Evolutionary conservation across 1,140 invertebrate genomes (phyloP).

Genomic region (Camponotus floridanus): DNA sequence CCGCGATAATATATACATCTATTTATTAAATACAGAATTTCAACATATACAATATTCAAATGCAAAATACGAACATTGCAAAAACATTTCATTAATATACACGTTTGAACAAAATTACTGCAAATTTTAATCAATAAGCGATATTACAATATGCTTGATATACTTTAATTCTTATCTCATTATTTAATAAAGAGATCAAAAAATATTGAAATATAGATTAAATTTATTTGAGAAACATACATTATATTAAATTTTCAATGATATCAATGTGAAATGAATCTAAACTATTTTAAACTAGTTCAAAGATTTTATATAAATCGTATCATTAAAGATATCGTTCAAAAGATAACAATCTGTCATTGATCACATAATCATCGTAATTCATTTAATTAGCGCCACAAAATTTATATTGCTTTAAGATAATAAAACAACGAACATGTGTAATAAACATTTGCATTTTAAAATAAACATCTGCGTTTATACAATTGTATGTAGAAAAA

Average conservation of each 20-base stretch:
- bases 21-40: background rate
- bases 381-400: background rate
- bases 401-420: conserved; percentile 26
- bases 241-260: background rate
- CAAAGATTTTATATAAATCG: background rate
- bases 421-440: conserved; percentile 10
- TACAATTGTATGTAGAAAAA: background rate
- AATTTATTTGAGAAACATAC: background rate
- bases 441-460: background rate
- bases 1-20: background rate
- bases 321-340: background rate
- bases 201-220: background rate
- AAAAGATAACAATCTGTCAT: background rate
- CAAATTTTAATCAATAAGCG: background rate
- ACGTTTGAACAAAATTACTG: background rate
- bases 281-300: background rate
- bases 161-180: background rate
- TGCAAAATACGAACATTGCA: background rate
- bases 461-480: background rate
- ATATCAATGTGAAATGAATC: background rate
- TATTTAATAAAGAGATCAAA: background rate
- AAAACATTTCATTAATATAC: background rate
- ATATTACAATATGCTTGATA: background rate
- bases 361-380: background rate
- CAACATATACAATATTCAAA: background rate